phyloP scores from a whole-genome alignment of 2,113 vertebrate species.

The Castor canadensis region DNA sequence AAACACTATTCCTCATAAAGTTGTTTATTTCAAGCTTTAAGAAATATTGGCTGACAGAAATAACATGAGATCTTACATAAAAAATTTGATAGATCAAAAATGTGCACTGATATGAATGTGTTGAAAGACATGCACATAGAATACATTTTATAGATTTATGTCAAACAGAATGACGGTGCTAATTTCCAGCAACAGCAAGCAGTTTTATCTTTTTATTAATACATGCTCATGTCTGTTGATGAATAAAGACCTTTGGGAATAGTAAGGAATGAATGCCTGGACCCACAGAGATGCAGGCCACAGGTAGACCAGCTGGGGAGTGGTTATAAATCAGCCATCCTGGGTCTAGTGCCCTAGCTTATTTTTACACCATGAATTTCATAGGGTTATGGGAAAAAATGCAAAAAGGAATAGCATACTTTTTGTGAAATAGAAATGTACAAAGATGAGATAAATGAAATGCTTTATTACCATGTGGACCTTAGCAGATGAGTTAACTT shows the following conservation, averaged over 20 bases:
- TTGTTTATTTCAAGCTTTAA: not conserved
- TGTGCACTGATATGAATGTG: not conserved
- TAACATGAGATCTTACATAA: not conserved
- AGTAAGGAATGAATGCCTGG: not conserved
- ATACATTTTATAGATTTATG: not conserved
- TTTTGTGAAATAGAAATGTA: not conserved
- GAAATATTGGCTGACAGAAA: not conserved
- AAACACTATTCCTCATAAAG: not conserved
- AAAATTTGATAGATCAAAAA: not conserved
- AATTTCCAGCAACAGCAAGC: not conserved
- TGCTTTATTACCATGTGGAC: not conserved
- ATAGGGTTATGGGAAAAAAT: not conserved
- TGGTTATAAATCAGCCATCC: not conserved
- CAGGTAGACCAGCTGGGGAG: accelerated
- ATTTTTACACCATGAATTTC: not conserved
- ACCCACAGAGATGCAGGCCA: not conserved
- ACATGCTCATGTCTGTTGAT: not conserved
- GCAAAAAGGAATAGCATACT: not conserved
- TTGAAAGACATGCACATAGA: not conserved
- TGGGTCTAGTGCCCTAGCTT: not conserved
- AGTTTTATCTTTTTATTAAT: not conserved
- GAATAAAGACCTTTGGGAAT: not conserved
- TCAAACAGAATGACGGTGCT: not conserved
- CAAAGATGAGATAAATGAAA: not conserved
- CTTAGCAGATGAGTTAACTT: not conserved